Evolutionary conservation across 2,113 vertebrate genomes (phyloP).

Genomic region (Shinisaurus crocodilurus): DNA sequence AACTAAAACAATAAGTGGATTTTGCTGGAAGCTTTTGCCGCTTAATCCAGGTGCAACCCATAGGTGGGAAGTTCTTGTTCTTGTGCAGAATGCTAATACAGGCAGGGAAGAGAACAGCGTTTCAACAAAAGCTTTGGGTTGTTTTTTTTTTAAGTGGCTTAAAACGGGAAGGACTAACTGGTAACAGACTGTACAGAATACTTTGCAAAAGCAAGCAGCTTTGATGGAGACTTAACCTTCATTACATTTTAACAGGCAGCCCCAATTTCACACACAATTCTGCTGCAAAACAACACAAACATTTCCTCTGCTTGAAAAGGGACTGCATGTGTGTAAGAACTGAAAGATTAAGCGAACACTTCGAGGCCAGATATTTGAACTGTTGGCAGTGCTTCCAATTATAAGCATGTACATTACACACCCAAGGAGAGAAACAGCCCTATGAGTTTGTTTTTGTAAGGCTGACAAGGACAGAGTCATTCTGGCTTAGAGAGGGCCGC

Average conservation of each 20-base stretch:
- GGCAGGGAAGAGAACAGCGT: not conserved
- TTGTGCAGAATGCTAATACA: not conserved
- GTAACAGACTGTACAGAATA: not conserved
- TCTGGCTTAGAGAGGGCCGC: slow-evolving; percentile 29
- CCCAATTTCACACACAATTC: not conserved
- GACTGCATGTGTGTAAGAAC: not conserved
- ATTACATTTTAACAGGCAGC: slow-evolving; percentile 3
- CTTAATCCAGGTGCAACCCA: not conserved
- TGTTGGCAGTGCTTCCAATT: slow-evolving; percentile 54
- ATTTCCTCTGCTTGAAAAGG: slow-evolving; percentile 27
- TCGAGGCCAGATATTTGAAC: slow-evolving; percentile 48
- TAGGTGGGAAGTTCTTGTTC: not conserved
- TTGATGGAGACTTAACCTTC: not conserved
- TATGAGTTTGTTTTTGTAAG: slow-evolving; percentile 46
- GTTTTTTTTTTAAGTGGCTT: not conserved
- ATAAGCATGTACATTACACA: not conserved
- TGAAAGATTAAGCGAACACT: slow-evolving; percentile 30
- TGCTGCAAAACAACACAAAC: not conserved
- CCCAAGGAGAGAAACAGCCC: slow-evolving; percentile 7
- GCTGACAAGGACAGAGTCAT: slow-evolving; percentile 20
- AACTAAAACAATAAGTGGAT: not conserved
- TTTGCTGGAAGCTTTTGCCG: not conserved
- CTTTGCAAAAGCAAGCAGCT: not conserved
- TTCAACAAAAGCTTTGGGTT: not conserved
- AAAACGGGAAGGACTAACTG: not conserved